Conservation (phyloP, 2,888 invertebrate species). For the Sminthurinus aureus region DNA sequence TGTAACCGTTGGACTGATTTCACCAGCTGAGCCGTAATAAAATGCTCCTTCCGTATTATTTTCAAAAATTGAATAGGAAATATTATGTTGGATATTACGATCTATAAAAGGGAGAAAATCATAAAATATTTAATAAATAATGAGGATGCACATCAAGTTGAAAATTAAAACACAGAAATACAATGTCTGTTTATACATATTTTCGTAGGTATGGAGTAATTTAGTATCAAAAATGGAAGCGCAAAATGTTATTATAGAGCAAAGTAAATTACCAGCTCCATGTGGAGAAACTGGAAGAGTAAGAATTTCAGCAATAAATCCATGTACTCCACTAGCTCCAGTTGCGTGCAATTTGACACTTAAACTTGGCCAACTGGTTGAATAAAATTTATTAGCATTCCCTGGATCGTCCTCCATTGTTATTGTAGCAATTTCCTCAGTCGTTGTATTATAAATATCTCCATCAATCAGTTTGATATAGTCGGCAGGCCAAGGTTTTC, state of each 20-base stretch:
- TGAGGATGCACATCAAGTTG: too few relatives aligned
- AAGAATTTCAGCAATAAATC: slow-evolving; percentile 96
- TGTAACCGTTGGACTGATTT: slow-evolving; percentile 89
- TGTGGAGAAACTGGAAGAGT: slow-evolving; percentile 91
- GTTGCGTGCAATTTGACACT: slow-evolving; percentile 93
- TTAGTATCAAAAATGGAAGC: too few relatives aligned
- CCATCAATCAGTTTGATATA: slow-evolving; percentile 89
- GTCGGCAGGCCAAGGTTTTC: slow-evolving; percentile 81
- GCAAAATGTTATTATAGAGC: too few relatives aligned
- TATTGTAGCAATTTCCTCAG: slow-evolving; percentile 70
- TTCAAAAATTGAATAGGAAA: slow-evolving; percentile 80
- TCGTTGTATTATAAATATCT: slow-evolving; percentile 86
- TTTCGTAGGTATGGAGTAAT: too few relatives aligned
- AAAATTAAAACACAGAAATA: neutral
- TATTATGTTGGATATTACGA: slow-evolving; percentile 89
- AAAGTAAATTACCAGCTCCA: slow-evolving; percentile 76
- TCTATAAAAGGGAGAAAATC: slow-evolving; percentile 67
- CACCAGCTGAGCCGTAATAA: slow-evolving; percentile 88
- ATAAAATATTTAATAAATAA: neutral
- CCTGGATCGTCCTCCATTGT: slow-evolving; percentile 59
- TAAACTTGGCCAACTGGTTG: slow-evolving; percentile 78
- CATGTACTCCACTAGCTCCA: slow-evolving; percentile 91
- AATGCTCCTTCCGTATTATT: slow-evolving; percentile 88
- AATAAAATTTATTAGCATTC: slow-evolving; percentile 73
- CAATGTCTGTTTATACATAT: neutral